A percentile compares a stretch with the other conserved stretches of the same genome.
phyloP scores from a whole-genome alignment of 2,113 vertebrate genomes.

The Oreochromis niloticus region DNA sequence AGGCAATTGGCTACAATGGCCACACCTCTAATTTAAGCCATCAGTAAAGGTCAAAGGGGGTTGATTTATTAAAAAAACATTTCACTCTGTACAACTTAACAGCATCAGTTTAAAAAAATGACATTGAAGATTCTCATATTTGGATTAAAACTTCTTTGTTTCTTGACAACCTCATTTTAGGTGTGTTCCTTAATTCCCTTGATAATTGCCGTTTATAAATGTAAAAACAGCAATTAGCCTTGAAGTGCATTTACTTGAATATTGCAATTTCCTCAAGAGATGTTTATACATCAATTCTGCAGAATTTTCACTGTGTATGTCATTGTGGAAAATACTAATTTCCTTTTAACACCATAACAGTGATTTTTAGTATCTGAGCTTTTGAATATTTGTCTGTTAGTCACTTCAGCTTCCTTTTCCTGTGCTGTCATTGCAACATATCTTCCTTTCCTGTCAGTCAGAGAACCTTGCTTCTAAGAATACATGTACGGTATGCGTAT shows the following conservation, averaged over 20 bases:
- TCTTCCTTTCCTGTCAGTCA: not conserved
- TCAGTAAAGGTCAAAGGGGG: not conserved
- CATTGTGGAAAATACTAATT: not conserved
- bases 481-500: not conserved
- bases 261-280: not conserved
- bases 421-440: slow-evolving; percentile 54
- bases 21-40: not conserved
- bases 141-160: not conserved
- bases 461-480: not conserved
- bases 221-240: not conserved
- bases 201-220: not conserved
- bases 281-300: not conserved
- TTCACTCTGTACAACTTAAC: not conserved
- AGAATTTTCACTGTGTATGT: not conserved
- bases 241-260: not conserved
- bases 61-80: not conserved
- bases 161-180: not conserved
- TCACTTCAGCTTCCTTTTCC: slow-evolving; percentile 44
- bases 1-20: not conserved
- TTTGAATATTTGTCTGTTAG: not conserved
- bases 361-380: not conserved
- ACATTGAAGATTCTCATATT: not conserved
- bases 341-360: not conserved
- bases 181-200: not conserved
- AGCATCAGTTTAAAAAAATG: not conserved